Evolutionary conservation across 2,113 vertebrate species (phyloP).

Genomic region (Zapus hudsonius): DNA sequence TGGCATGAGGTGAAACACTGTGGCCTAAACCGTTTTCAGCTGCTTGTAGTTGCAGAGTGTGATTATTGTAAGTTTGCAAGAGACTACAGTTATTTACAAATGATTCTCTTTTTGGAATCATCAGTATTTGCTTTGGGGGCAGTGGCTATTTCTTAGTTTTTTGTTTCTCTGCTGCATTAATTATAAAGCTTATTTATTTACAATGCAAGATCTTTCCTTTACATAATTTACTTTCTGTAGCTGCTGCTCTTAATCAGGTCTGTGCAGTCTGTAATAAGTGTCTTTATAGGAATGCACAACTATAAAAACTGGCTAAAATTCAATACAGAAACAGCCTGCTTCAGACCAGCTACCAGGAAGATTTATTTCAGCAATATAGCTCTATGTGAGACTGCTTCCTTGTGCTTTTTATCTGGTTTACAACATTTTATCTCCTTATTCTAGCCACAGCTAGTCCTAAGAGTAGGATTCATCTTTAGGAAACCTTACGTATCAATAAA

Average conservation of each 20-base stretch:
- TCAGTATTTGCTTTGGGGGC: constrained; percentile 31
- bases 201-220: constrained; percentile 56
- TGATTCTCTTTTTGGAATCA: constrained; percentile 49
- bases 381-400: constrained; percentile 65
- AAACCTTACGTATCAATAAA: constrained; percentile 71
- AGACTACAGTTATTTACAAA: constrained; percentile 53
- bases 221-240: constrained; percentile 65
- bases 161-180: constrained; percentile 45
- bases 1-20: not conserved
- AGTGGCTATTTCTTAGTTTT: constrained; percentile 50
- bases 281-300: constrained; percentile 65
- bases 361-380: constrained; percentile 80
- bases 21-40: not conserved
- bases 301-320: constrained; percentile 72
- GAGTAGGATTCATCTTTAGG: constrained; percentile 76
- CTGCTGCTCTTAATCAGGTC: constrained; percentile 60
- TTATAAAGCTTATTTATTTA: constrained; percentile 74
- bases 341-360: constrained; percentile 70
- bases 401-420: constrained; percentile 75
- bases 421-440: constrained; percentile 76
- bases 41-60: not conserved
- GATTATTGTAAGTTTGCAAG: constrained; percentile 15
- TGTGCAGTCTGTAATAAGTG: constrained; percentile 53
- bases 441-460: constrained; percentile 67
- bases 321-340: constrained; percentile 62